Percentiles rank a stretch among this genome's conserved stretches.
These are phyloP conservation scores for Platysteira castanea DNA, from an alignment of 2,113 vertebrate genomes.

Conservation along the genomic window DNA sequence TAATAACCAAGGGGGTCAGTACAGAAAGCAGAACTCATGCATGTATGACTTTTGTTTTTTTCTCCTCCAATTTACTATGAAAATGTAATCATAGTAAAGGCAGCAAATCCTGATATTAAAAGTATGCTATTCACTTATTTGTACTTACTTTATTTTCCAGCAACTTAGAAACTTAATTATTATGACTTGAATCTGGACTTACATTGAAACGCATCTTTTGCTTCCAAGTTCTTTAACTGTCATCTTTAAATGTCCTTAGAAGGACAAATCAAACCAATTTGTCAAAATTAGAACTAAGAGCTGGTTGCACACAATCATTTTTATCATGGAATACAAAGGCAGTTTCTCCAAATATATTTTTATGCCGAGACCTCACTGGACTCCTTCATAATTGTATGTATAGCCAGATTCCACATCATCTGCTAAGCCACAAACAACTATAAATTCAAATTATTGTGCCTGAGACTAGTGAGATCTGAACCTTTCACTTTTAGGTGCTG, in stretches of 20 bases:
- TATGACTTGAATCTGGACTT: background rate
- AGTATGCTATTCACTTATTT: background rate
- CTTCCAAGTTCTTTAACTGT: background rate
- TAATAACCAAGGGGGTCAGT: background rate
- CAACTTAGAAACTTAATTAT: background rate
- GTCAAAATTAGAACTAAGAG: background rate
- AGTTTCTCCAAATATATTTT: background rate
- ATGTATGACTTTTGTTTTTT: accelerated
- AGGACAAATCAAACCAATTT: background rate
- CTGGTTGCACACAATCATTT: background rate
- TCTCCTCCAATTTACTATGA: background rate
- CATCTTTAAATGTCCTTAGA: background rate
- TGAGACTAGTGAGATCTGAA: background rate
- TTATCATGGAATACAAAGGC: background rate
- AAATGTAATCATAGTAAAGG: background rate
- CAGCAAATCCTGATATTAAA: background rate
- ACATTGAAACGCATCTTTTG: background rate
- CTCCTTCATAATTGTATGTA: background rate
- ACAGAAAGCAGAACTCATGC: background rate
- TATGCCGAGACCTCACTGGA: background rate
- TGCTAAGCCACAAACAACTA: background rate
- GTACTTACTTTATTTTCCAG: background rate
- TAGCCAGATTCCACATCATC: background rate
- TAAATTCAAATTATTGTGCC: background rate
- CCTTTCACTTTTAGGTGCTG: background rate